These are phyloP conservation scores for Aulostomus chinensis DNA, from an alignment of 2,797 vertebrate genomes.

Conservation along the genomic window DNA sequence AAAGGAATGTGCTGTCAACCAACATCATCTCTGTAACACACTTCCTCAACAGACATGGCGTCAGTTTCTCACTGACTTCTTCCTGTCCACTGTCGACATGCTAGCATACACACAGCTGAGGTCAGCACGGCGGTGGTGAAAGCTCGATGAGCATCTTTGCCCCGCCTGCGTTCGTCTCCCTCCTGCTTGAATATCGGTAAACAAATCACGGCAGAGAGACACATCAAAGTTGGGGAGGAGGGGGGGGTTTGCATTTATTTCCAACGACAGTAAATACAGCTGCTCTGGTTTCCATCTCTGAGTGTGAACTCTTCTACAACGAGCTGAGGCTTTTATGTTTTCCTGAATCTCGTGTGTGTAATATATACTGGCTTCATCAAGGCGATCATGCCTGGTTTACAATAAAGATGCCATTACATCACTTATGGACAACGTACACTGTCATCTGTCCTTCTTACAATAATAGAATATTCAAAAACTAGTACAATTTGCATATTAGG, in stretches of 20 bases:
- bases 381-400: constrained; percentile 37
- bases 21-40: not conserved
- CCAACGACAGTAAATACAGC: constrained; percentile 71
- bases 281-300: constrained; percentile 55
- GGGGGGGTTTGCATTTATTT: constrained; percentile 72
- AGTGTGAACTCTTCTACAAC: constrained; percentile 41
- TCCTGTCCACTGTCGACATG: not conserved
- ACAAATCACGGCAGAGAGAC: constrained; percentile 50
- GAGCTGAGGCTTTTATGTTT: constrained; percentile 45
- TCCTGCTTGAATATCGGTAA: constrained; percentile 25
- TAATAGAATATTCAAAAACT: constrained; percentile 54
- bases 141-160: constrained; percentile 32
- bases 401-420: constrained; percentile 38
- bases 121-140: constrained; percentile 6
- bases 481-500: constrained; percentile 70
- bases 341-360: constrained; percentile 37
- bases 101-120: not conserved
- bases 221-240: constrained; percentile 34
- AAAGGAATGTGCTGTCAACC: not conserved
- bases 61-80: no score
- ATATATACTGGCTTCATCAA: constrained; percentile 48
- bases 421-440: constrained; percentile 48
- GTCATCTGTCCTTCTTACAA: constrained; percentile 57
- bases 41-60: not conserved
- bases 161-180: constrained; percentile 31